phyloP scores from a whole-genome alignment of 2,888 invertebrate species.

The Dromius quadrimaculatus region DNA sequence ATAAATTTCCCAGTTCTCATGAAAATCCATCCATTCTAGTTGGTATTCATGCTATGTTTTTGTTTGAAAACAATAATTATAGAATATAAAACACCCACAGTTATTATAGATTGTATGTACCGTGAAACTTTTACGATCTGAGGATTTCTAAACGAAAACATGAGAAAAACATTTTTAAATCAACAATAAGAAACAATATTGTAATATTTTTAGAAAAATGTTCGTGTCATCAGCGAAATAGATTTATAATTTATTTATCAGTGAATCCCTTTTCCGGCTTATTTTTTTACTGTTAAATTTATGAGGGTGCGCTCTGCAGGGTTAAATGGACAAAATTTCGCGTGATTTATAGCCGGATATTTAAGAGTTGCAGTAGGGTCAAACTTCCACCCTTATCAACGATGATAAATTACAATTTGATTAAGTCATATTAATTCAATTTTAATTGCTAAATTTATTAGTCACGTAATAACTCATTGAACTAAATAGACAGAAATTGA shows the following conservation, averaged over 20 bases:
- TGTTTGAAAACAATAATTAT: background rate
- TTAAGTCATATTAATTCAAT: background rate
- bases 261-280: background rate
- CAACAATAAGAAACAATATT: too few species aligned
- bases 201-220: background rate
- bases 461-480: background rate
- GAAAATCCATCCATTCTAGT: slow-evolving; percentile 8
- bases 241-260: background rate
- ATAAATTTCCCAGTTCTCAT: slow-evolving; percentile 1
- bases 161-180: too few species aligned
- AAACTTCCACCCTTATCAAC: slow-evolving; percentile 4
- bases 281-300: background rate
- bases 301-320: background rate
- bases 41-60: slow-evolving; percentile 9
- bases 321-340: slow-evolving; percentile 1
- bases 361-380: too few species aligned
- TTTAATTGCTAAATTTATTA: background rate
- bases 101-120: background rate
- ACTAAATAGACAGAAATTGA: background rate
- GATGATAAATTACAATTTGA: slow-evolving; percentile 6
- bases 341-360: slow-evolving; percentile 7
- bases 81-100: background rate
- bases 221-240: background rate
- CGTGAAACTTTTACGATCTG: too few species aligned
- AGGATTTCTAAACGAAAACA: too few species aligned